Conservation (phyloP, 2,797 vertebrate genomes). For the Lerista edwardsae region DNA sequence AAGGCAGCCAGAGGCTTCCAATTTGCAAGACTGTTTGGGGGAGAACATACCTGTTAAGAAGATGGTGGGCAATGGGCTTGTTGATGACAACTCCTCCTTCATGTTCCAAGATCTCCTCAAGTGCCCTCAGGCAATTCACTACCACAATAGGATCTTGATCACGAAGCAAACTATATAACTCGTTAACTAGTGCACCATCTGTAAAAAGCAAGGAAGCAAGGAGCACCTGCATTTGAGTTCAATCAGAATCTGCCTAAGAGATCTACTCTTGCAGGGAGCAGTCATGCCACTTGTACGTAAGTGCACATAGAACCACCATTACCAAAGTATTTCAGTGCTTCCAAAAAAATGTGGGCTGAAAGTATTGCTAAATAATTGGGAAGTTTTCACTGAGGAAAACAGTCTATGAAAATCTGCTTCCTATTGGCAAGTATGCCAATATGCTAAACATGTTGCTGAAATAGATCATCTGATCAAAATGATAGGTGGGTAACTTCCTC, state of each 20-base stretch:
- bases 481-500: not conserved
- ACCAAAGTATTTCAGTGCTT: not conserved
- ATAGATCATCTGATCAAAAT: not conserved
- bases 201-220: conserved; percentile 27
- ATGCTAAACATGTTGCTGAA: not conserved
- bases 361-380: not conserved
- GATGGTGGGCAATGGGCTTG: conserved; percentile 95
- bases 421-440: not conserved
- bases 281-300: not conserved
- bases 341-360: not conserved
- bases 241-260: not conserved
- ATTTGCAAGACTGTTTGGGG: not conserved
- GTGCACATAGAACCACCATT: not conserved
- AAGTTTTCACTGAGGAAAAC: not conserved
- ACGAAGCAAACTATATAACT: conserved; percentile 91
- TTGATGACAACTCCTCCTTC: conserved; percentile 96
- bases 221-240: no score
- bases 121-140: conserved; percentile 92
- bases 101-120: conserved; percentile 92
- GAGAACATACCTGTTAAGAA: conserved; percentile 89
- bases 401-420: not conserved
- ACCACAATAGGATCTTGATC: conserved; percentile 95
- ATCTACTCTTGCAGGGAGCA: not conserved
- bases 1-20: conserved; percentile 4
- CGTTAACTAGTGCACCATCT: conserved; percentile 90